These are phyloP conservation scores for Pharmacophagus antenor DNA, from an alignment of 2,888 invertebrate genomes.

Conservation along the genomic window DNA sequence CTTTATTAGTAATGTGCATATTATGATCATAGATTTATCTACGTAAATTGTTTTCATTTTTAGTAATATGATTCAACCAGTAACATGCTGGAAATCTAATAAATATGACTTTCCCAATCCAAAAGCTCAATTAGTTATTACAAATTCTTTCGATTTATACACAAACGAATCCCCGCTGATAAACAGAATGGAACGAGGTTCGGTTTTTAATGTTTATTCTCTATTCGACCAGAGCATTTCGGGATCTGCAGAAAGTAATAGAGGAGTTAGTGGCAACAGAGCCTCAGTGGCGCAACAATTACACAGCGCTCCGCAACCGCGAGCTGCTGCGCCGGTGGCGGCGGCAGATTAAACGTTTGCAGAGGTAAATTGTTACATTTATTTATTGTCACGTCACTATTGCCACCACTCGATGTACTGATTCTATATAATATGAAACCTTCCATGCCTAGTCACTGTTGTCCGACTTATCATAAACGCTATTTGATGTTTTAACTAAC, in stretches of 20 bases:
- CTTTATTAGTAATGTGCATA: not conserved
- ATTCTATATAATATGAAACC: no score
- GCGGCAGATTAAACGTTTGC: slow-evolving; percentile 89
- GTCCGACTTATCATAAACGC: no score
- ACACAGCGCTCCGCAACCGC: slow-evolving; percentile 88
- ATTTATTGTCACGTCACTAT: no score
- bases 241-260: slow-evolving; percentile 93
- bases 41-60: no score
- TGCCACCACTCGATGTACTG: no score
- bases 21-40: not conserved
- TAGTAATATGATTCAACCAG: no score
- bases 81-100: no score
- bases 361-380: slow-evolving; percentile 70
- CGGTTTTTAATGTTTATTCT: not conserved
- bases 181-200: not conserved
- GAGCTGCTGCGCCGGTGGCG: slow-evolving; percentile 93
- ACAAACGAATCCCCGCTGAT: not conserved
- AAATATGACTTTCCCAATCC: no score
- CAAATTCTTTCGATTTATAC: not conserved
- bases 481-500: no score
- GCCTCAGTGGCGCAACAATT: slow-evolving; percentile 89
- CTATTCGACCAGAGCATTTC: slow-evolving; percentile 77
- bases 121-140: no score
- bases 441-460: no score
- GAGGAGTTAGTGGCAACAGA: slow-evolving; percentile 91